These are phyloP conservation scores for Tylochromis polylepis DNA, from an alignment of 2,113 vertebrate genomes.

Conservation along the genomic window DNA sequence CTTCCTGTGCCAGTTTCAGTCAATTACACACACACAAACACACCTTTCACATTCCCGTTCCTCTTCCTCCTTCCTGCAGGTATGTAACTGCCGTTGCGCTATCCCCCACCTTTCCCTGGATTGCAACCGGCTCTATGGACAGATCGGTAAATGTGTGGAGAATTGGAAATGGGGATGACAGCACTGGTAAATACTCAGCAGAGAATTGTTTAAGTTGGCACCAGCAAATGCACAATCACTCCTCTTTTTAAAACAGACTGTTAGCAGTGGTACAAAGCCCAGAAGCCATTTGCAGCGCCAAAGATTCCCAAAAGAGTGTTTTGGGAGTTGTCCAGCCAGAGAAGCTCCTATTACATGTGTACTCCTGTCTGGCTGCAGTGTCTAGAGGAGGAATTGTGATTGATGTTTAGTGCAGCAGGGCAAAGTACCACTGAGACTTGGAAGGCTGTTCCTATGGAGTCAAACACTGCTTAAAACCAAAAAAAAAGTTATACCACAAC, in stretches of 20 bases:
- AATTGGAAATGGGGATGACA: conserved; percentile 61
- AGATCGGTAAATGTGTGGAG: conserved; percentile 86
- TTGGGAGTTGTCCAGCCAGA: conserved; percentile 19
- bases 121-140: conserved; percentile 90
- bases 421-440: conserved; percentile 7
- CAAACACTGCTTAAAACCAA: not conserved
- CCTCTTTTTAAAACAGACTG: not conserved
- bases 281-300: conserved; percentile 3
- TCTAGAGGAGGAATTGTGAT: conserved; percentile 15
- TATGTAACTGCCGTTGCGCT: conserved; percentile 85
- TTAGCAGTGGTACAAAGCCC: conserved; percentile 15
- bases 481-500: not conserved
- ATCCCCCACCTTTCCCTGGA: conserved; percentile 74
- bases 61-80: conserved; percentile 58
- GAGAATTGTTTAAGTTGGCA: not conserved
- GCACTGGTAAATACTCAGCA: conserved; percentile 62
- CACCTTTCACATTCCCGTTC: not conserved
- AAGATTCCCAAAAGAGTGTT: conserved; percentile 31
- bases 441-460: conserved; percentile 24
- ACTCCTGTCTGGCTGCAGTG: conserved; percentile 11
- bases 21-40: not conserved
- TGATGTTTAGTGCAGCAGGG: conserved; percentile 32
- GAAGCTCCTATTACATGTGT: conserved; percentile 21
- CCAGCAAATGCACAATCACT: conserved; percentile 7
- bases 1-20: conserved; percentile 2